These are phyloP conservation scores for Raillietiella orientalis DNA, from an alignment of 2,888 invertebrate genomes.

Conservation along the genomic window DNA sequence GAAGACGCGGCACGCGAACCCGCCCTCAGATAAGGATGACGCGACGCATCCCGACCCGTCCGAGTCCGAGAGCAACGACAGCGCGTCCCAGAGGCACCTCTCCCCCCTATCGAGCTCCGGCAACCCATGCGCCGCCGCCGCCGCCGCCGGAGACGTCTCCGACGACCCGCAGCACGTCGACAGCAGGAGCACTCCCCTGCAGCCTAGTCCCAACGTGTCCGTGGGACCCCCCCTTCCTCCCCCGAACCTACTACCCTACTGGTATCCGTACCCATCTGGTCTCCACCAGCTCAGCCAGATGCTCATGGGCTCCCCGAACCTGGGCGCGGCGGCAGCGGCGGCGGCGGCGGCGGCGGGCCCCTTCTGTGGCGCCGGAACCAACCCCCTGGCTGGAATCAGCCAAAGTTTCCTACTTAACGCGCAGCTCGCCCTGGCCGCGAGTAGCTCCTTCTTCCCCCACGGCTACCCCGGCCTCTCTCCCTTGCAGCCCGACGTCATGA, in stretches of 20 bases:
- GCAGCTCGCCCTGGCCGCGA: constrained; percentile 53
- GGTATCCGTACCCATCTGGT: constrained; percentile 29
- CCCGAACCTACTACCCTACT: constrained; percentile 55
- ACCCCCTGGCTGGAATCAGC: constrained; percentile 14
- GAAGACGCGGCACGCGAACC: no score
- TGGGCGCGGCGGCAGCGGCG: constrained; percentile 4
- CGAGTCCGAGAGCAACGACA: constrained; percentile 7
- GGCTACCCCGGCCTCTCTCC: constrained; percentile 18
- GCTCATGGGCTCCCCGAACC: constrained; percentile 6
- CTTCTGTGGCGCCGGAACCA: constrained; percentile 5
- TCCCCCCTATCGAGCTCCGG: constrained; percentile 8
- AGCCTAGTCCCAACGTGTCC: constrained; percentile 68
- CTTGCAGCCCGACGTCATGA: constrained; percentile 7
- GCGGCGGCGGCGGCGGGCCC: constrained; percentile 5
- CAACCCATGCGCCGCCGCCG: constrained; percentile 7
- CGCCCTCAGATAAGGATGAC: constrained; percentile 7
- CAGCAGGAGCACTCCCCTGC: no score
- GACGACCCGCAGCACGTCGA: constrained; percentile 6
- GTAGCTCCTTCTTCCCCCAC: constrained; percentile 32
- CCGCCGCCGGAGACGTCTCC: constrained; percentile 4
- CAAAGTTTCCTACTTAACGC: constrained; percentile 61
- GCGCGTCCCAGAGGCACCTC: constrained; percentile 8
- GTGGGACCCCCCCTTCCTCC: constrained; percentile 78
- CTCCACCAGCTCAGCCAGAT: constrained; percentile 10
- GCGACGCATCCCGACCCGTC: constrained; percentile 5